Conservation (phyloP, 2,888 invertebrate genomes). For the Anorthoa munda region DNA sequence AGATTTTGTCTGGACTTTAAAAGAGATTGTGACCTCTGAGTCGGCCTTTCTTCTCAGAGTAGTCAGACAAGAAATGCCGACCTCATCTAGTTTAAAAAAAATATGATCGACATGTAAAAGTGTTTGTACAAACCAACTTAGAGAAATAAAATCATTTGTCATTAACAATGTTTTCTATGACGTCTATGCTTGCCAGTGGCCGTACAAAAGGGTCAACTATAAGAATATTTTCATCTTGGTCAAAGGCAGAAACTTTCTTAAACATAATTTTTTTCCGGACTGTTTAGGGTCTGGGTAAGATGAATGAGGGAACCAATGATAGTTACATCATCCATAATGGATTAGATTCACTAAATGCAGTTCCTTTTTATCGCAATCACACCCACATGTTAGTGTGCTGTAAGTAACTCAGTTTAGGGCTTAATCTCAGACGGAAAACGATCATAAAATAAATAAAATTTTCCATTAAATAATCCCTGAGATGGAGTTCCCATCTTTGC, state of each 20-base stretch:
- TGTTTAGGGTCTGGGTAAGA: not conserved
- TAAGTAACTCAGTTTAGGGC: conserved; percentile 4
- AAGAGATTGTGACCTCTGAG: no score
- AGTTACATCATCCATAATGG: not conserved
- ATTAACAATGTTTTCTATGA: not conserved
- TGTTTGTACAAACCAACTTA: no score
- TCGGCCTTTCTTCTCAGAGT: no score
- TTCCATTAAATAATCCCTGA: conserved; percentile 10
- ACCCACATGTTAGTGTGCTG: not conserved
- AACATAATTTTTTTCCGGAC: not conserved
- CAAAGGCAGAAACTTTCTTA: not conserved
- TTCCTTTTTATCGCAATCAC: not conserved
- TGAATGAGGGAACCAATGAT: not conserved
- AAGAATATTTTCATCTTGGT: not conserved
- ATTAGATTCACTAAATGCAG: not conserved
- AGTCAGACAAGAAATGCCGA: no score
- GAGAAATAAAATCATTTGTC: no score
- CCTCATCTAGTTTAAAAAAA: no score
- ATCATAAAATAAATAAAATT: conserved; percentile 25
- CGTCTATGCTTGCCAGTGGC: not conserved
- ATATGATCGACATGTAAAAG: no score
- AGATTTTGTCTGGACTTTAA: no score
- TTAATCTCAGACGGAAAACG: conserved; percentile 16
- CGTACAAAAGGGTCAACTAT: not conserved
- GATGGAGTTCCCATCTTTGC: conserved; percentile 27